Percentiles rank a stretch among this genome's conserved stretches.
Evolutionary conservation across 2,797 vertebrate genomes (phyloP).

Genomic region (Neopelma chrysocephalum): DNA sequence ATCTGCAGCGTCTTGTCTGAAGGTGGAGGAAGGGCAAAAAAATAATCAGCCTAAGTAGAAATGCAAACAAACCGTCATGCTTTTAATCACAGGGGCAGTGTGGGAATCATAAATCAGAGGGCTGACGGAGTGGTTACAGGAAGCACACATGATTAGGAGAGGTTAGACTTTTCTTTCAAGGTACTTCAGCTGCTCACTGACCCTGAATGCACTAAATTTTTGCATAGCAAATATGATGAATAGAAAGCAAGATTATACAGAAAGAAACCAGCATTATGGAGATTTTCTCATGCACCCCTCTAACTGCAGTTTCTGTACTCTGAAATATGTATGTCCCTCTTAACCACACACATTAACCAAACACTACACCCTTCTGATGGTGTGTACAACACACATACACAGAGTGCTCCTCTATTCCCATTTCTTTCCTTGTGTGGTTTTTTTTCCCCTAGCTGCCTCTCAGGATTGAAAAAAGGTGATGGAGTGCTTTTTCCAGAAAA

Average conservation of each 20-base stretch:
- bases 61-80: slow-evolving; percentile 13
- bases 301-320: neutral
- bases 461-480: neutral
- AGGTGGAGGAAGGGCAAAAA: slow-evolving; percentile 8
- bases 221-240: neutral
- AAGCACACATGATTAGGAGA: neutral
- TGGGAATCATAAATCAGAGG: slow-evolving; percentile 38
- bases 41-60: slow-evolving; percentile 39
- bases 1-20: neutral
- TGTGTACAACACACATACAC: rapidly evolving
- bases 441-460: neutral
- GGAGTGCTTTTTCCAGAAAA: neutral
- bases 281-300: neutral
- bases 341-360: neutral
- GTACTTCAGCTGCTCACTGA: neutral
- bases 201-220: neutral
- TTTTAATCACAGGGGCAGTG: slow-evolving; percentile 40
- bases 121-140: neutral
- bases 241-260: neutral
- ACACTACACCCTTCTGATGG: neutral
- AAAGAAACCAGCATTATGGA: neutral
- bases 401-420: neutral
- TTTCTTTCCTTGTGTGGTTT: rapidly evolving
- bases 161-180: neutral
- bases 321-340: neutral